Conservation (phyloP, 2,888 invertebrate genomes). For the Polydesmus complanatus region DNA sequence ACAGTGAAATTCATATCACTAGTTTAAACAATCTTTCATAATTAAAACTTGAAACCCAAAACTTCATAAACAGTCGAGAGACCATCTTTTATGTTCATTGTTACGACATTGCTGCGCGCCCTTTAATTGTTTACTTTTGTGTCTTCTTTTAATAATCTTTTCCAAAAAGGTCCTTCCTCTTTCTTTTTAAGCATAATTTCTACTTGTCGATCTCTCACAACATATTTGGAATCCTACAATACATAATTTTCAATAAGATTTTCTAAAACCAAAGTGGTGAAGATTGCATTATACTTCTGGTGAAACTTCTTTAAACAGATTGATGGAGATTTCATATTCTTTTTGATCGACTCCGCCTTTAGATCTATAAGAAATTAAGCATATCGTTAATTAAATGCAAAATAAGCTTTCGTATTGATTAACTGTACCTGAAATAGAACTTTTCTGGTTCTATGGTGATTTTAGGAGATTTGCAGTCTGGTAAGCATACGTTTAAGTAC, state of each 20-base stretch:
- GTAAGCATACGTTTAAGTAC: slow-evolving; percentile 78
- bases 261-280: background rate
- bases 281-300: slow-evolving; percentile 46
- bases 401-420: background rate
- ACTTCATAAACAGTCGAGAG: background rate
- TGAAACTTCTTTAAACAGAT: slow-evolving; percentile 65
- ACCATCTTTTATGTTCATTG: too few species aligned
- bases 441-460: slow-evolving; percentile 49
- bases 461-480: slow-evolving; percentile 70
- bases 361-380: slow-evolving; percentile 39
- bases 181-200: slow-evolving; percentile 43
- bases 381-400: background rate
- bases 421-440: slow-evolving; percentile 52
- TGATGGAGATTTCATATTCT: slow-evolving; percentile 73
- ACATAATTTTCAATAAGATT: background rate
- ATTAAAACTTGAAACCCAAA: too few species aligned
- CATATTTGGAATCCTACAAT: slow-evolving; percentile 39
- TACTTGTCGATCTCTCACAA: slow-evolving; percentile 37
- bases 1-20: too few species aligned
- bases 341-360: slow-evolving; percentile 69
- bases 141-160: slow-evolving; percentile 68
- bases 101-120: too few species aligned
- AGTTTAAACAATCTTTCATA: too few species aligned
- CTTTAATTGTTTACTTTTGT: slow-evolving; percentile 48
- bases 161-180: slow-evolving; percentile 69